Percentiles rank a stretch among this genome's conserved stretches.
Conservation (phyloP, 2,888 invertebrate genomes). For the Busseola fusca region DNA sequence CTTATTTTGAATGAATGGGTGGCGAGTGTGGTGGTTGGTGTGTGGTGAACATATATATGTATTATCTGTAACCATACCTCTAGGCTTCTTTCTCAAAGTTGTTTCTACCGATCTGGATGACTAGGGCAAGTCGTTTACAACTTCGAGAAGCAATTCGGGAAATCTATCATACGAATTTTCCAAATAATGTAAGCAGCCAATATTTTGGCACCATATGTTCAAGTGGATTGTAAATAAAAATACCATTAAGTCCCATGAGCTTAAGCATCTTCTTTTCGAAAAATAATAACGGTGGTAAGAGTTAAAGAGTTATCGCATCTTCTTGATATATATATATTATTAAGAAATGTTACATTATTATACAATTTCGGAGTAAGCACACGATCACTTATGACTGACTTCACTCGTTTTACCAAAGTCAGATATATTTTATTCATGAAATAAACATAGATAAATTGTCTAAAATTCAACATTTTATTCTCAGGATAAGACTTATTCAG, state of each 20-base stretch:
- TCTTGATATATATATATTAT: constrained; percentile 22
- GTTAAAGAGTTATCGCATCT: neutral
- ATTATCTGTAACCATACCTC: too few relatives aligned
- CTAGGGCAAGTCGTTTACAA: neutral
- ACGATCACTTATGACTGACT: neutral
- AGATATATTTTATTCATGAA: neutral
- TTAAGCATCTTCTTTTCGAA: constrained; percentile 26
- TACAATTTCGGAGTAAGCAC: neutral
- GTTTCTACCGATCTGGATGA: neutral
- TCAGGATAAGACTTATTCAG: neutral
- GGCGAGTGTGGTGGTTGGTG: too few relatives aligned
- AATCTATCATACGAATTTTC: neutral
- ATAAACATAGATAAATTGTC: neutral
- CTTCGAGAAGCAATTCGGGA: neutral
- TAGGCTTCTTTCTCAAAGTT: neutral
- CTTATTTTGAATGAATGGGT: too few relatives aligned
- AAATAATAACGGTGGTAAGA: constrained; percentile 35
- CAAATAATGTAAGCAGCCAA: constrained; percentile 18
- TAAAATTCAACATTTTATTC: too few relatives aligned
- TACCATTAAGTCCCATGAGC: constrained; percentile 16
- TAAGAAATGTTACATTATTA: neutral
- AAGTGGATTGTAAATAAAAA: constrained; percentile 39
- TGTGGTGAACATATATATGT: too few relatives aligned
- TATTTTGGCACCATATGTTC: constrained; percentile 9
- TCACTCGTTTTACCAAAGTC: neutral